Base-by-base conservation (phyloP, 2,888 invertebrate genomes). In the Agelastica alni region DNA sequence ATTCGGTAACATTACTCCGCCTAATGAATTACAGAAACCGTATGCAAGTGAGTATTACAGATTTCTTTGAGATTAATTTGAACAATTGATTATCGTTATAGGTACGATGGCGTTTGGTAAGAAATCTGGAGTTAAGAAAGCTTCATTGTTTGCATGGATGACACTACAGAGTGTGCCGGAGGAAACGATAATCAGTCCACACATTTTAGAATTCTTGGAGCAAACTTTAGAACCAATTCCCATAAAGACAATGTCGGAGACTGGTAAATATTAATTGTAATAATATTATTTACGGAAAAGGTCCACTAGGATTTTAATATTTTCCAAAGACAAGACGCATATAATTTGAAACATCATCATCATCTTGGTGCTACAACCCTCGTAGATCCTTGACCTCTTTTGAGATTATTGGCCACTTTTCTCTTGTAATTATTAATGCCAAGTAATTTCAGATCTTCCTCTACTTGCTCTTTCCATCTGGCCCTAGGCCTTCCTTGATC, bases 171-270 rank as follows among this genome's bases (percentile, higher is more conserved):
- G 95, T 70, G 93, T 98, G 66, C 97, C 98, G 0, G 96, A 94
- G 74, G 97, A 98, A 78, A 98, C 98, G 17, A 89, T 97, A 64
- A 94, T 99, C 71, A 96, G 94, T 64, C 98, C 99, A 0, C 95
- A 96, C 70, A 92, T 99, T 65, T 81, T 99, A 47, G 96, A 97
- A 77, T 99, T 98, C 77, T 77, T 99, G 61, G 98, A 99, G 73
- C 97, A 97, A 78, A 96, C 96, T 0, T 77, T 98, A 28, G 97
- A 98, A 70, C 96, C 97, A 0, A 92, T 98, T 70, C 96, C 96
- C 0, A 66, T 72, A 0, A 78, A 78, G 60, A 72, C 66, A 14
- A 45, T 67, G 22, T 62, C 55, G 13, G 56, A 66, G 32, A 63
- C 63, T 53, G 56, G 57, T 53, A 52, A 30, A 5, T n/a, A n/a